Evolutionary conservation across 2,113 vertebrate genomes (phyloP), one percentile per base, ranked within the genome.

Genomic region (Tor tambroides): DNA sequence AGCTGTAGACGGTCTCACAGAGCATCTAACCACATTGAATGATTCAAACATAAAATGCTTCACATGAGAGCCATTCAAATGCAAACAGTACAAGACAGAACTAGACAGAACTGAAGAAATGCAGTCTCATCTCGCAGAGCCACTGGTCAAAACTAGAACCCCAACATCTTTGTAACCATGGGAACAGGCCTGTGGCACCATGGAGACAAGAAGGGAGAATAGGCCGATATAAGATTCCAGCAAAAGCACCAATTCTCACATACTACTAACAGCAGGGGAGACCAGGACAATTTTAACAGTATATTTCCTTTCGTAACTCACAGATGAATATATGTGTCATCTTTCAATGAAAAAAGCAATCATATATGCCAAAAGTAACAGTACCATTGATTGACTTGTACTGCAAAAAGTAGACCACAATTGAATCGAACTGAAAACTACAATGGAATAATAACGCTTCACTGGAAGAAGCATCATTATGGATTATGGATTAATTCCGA

Each of bases 121-220:
- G 43, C 65, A 69, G 61, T 56, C 51, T 87, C 76, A 69, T 85
- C 84, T 86, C 54, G 26, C 84, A 76, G 8, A 78, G 76, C 63
- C 74, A 80, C 86, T 86, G 77, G 35, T 80, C 86, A 88, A 84
- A 82, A 79, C 32, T 75, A 81, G 67, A 88, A 76, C 83, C 77
- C 75, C 46, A 72, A 82, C 54, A 89, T 84, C 85, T 77, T 84
- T 17, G 91, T 94, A 81, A 69, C 94, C 92, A 93, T 94, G 92
- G 92, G 6, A 88, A 94, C 92, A 8, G 21, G 76, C 80, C 85
- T 69, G 86, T 81, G 79, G 87, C 67, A 74, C 90, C 90, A 90
- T 81, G 88, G 87, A 77, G 85, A 90, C 87, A 74, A 56, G 77
- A 90, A 79, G 49, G 81, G 91, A 77, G 85, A 72, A 76, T 56